Conservation (phyloP, 1,140 invertebrate genomes). For the Phymastichus coffea region DNA sequence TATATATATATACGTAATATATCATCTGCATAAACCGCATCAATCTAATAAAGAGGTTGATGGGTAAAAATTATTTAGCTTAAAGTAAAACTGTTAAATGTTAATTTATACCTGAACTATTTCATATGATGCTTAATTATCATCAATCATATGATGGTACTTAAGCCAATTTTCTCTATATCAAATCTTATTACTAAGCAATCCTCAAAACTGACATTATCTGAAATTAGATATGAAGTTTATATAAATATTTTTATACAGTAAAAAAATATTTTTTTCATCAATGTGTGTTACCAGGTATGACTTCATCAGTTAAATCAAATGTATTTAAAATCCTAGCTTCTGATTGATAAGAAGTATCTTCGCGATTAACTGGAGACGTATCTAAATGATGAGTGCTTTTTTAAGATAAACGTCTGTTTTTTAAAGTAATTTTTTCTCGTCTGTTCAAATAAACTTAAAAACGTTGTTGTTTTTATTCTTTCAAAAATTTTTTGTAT, state of each 20-base stretch:
- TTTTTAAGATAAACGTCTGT: constrained; percentile 12
- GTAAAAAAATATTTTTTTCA: no score
- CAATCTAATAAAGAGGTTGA: constrained; percentile 6
- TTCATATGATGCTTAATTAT: constrained; percentile 4
- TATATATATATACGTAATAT: constrained; percentile 21
- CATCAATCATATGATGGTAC: constrained; percentile 5
- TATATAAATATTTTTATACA: no score
- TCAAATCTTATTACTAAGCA: constrained; percentile 15
- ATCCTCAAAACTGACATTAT: background rate
- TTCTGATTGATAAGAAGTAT: constrained; percentile 22
- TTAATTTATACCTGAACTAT: no score
- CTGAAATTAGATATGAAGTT: no score
- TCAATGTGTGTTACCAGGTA: constrained; percentile 2
- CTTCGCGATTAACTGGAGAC: constrained; percentile 9
- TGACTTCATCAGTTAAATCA: constrained; percentile 21
- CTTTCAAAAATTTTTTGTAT: constrained; percentile 15
- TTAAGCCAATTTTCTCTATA: constrained; percentile 22
- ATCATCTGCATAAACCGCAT: background rate
- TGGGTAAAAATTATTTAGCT: background rate
- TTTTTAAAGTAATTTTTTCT: constrained; percentile 7
- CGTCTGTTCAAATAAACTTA: background rate
- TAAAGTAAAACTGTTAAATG: no score
- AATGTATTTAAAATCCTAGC: constrained; percentile 9
- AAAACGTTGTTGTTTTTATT: no score
- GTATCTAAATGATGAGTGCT: constrained; percentile 4